Evolutionary conservation across 2,797 vertebrate genomes (phyloP).

Genomic region (Gymnopithys bicolor): DNA sequence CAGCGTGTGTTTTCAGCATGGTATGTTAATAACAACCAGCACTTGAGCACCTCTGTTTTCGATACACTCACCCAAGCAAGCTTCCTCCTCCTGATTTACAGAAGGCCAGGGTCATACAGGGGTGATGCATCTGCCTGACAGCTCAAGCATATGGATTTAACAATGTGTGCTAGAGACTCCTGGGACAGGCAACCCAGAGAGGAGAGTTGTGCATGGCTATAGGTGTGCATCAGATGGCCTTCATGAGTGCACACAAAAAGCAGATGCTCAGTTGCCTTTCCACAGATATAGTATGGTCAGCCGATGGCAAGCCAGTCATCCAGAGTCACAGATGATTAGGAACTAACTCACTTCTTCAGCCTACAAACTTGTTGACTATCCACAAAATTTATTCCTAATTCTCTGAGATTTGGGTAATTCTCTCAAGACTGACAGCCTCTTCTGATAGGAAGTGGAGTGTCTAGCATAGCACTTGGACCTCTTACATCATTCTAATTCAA

Average conservation of each 20-base stretch:
- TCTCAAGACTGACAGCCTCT: neutral
- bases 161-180: neutral
- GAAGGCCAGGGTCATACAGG: neutral
- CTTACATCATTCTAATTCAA: slow-evolving; percentile 62
- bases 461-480: neutral
- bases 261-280: neutral
- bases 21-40: slow-evolving; percentile 7
- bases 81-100: neutral
- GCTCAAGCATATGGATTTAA: neutral
- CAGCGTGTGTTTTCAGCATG: neutral
- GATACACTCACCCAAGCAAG: neutral
- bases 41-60: neutral
- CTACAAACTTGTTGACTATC: neutral
- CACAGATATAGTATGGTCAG: neutral
- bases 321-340: neutral
- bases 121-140: neutral
- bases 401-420: neutral
- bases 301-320: neutral
- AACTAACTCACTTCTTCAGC: neutral
- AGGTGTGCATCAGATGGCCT: fast-evolving
- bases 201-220: fast-evolving
- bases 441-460: neutral
- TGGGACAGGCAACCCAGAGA: neutral
- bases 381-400: neutral
- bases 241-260: fast-evolving